Evolutionary conservation across 2,797 vertebrate species (phyloP), one percentile per base, ranked within the genome.

Genomic region (Acanthurus leucopareius): DNA sequence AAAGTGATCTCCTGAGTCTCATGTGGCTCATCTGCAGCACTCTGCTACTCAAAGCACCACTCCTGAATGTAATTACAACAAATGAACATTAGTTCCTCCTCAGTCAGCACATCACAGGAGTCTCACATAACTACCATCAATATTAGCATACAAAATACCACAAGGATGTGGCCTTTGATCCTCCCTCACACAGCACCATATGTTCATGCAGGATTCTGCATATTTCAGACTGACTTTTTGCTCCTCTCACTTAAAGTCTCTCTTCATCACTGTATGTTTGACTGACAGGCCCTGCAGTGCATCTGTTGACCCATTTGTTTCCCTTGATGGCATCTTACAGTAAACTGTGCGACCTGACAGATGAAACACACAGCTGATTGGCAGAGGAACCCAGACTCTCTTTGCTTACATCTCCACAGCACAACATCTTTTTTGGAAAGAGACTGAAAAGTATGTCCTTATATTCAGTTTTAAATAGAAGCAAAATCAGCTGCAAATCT

Each of bases 51-150:
- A 60, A 66, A 77, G 52, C 14, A 17, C 72, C n/a, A 17, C 51
- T 64, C 22, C 79, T 70, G 60, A 88, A 72, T 87, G 74, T 85
- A 86, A 90, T 89, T 88, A 87, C 79, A 82, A 16, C 58, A 69
- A 72, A 84, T 74, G 22, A 86, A 75, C 71, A 79, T 77, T 64
- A 72, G 82, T 54, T 69, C 67, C 60, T 71, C 54, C 58, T 79
- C 71, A 72, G 66, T 66, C 82, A 80, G 60, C 47, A 54, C 69
- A 76, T 57, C 60, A 45, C 77, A 79, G 62, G 67, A 62, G 17
- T 42, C 48, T 67, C 9, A 42, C 35, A 60, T 90, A 78, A 86
- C 85, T 86, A 84, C 61, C 74, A 56, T 70, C 54, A 64, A 84
- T 75, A 78, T 80, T 61, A 77, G 69, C 40, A 71, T 60, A 68